Evolutionary conservation across 2,888 invertebrate genomes (phyloP).

Genomic region (Trilocha varians): DNA sequence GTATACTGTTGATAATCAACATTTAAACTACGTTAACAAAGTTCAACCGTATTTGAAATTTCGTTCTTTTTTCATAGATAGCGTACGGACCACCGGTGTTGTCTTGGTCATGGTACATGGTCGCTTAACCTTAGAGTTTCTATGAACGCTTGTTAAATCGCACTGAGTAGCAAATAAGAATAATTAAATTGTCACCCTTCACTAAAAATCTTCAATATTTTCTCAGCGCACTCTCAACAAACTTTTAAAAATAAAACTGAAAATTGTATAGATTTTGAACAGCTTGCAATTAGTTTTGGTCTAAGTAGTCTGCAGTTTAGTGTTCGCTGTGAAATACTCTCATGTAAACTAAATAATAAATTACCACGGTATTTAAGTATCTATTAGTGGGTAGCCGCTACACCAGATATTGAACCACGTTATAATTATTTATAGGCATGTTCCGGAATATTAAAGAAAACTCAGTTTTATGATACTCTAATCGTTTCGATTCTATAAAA

Average conservation of each 20-base stretch:
- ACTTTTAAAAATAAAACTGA: too few species aligned
- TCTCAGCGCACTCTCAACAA: too few species aligned
- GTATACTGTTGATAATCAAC: slow-evolving; percentile 5
- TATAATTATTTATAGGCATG: not conserved
- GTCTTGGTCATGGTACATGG: too few species aligned
- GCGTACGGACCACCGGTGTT: too few species aligned
- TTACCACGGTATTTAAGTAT: not conserved
- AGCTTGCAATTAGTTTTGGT: not conserved
- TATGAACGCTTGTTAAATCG: too few species aligned
- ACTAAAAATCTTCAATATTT: too few species aligned
- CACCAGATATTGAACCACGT: not conserved
- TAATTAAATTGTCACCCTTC: too few species aligned
- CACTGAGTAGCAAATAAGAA: too few species aligned
- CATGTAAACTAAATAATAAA: not conserved
- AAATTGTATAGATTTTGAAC: too few species aligned
- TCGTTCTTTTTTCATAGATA: too few species aligned
- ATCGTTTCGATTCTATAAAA: not conserved
- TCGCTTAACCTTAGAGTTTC: too few species aligned
- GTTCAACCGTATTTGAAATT: too few species aligned
- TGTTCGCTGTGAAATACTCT: not conserved
- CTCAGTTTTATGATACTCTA: not conserved
- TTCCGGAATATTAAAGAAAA: not conserved
- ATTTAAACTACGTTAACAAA: not conserved
- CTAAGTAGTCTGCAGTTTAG: not conserved
- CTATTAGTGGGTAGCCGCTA: not conserved